Percentiles rank a stretch among this genome's conserved stretches.
These are phyloP conservation scores for Mobula birostris DNA, from an alignment of 2,113 vertebrate genomes.

Conservation along the genomic window DNA sequence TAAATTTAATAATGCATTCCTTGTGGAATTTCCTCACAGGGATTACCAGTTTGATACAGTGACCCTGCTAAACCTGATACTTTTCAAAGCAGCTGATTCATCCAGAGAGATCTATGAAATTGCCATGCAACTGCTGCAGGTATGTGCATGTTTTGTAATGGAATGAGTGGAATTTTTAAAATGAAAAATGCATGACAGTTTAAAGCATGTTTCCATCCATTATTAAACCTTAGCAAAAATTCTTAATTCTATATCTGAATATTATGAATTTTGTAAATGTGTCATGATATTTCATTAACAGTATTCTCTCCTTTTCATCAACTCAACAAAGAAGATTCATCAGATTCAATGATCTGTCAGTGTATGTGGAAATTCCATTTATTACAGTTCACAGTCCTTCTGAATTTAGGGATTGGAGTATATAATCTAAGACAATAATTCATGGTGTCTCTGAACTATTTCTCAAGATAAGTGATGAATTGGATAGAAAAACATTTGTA, in stretches of 20 bases:
- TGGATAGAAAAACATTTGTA: too few species aligned
- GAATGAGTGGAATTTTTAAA: background rate
- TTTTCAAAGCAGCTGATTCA: slow-evolving; percentile 96
- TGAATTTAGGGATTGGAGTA: background rate
- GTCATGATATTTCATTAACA: background rate
- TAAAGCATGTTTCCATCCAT: background rate
- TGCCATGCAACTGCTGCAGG: slow-evolving; percentile 97
- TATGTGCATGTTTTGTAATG: slow-evolving; percentile 51
- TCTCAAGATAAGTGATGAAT: background rate
- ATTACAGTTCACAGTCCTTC: background rate
- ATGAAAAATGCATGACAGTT: background rate
- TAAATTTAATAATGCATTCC: slow-evolving; percentile 3
- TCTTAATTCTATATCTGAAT: background rate
- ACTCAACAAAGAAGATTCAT: background rate
- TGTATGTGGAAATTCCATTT: background rate
- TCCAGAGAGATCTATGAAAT: slow-evolving; percentile 92
- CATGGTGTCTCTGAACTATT: background rate
- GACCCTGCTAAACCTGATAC: slow-evolving; percentile 92
- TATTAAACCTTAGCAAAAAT: background rate
- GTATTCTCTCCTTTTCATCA: background rate
- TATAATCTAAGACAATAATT: background rate
- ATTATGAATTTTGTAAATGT: background rate
- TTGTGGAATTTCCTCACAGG: slow-evolving; percentile 52
- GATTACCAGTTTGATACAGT: slow-evolving; percentile 98
- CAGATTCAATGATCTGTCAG: background rate